Evolutionary conservation across 1,140 invertebrate genomes (phyloP).

Genomic region (Drosophila asahinai): DNA sequence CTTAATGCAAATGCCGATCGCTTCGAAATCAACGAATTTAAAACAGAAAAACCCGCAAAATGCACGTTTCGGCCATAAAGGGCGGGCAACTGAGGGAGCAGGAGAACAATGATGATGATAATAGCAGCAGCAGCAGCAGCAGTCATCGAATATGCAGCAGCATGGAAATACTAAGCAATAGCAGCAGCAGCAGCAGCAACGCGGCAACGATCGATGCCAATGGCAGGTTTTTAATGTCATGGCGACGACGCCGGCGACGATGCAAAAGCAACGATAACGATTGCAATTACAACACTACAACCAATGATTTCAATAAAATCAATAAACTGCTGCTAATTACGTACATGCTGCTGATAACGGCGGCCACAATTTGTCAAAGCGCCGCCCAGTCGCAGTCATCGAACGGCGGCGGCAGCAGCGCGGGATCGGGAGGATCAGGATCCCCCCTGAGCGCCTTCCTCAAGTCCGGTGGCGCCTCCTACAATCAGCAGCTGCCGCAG

Average conservation of each 20-base stretch:
- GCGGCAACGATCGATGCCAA: slow-evolving; percentile 46
- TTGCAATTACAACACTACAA: slow-evolving; percentile 74
- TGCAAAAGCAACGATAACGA: slow-evolving; percentile 65
- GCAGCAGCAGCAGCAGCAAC: slow-evolving; percentile 15
- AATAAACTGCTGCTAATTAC: slow-evolving; percentile 84
- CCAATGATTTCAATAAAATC: slow-evolving; percentile 82
- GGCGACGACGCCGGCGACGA: slow-evolving; percentile 70
- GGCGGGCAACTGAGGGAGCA: slow-evolving; percentile 10
- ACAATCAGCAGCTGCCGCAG: slow-evolving; percentile 73
- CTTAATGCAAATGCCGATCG: slow-evolving; percentile 26
- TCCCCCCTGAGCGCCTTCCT: slow-evolving; percentile 66
- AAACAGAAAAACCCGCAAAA: slow-evolving; percentile 54
- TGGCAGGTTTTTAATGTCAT: slow-evolving; percentile 70
- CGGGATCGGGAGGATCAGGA: slow-evolving; percentile 9
- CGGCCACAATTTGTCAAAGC: slow-evolving; percentile 81
- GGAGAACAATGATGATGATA: slow-evolving; percentile 9
- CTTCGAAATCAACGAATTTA: slow-evolving; percentile 67
- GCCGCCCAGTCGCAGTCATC: slow-evolving; percentile 55
- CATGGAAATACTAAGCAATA: slow-evolving; percentile 30
- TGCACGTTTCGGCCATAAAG: slow-evolving; percentile 76
- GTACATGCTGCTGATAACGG: slow-evolving; percentile 79
- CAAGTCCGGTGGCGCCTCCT: slow-evolving; percentile 69
- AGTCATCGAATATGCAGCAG: slow-evolving; percentile 36
- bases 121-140: slow-evolving; percentile 7
- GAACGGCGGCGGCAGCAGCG: neutral